Evolutionary conservation across 2,797 vertebrate species (phyloP).

Genomic region (Scolopax bukidnonensis): DNA sequence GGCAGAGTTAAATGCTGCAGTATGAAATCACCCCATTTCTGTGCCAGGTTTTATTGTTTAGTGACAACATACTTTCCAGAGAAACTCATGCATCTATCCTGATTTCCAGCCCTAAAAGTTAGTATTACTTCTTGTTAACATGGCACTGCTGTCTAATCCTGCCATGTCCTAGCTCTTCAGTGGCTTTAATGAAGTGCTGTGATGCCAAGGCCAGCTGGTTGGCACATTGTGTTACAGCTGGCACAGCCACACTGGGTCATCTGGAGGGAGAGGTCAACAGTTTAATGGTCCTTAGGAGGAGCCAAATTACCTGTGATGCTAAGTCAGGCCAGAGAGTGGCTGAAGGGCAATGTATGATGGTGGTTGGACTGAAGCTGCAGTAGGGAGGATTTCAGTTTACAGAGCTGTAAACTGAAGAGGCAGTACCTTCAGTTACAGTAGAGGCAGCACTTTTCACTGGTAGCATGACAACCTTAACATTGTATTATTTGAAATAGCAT

Average conservation of each 20-base stretch:
- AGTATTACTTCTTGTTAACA: not conserved
- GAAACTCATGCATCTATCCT: not conserved
- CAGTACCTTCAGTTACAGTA: no score
- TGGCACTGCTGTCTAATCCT: not conserved
- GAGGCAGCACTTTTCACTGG: not conserved
- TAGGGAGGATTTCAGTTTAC: not conserved
- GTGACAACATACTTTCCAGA: not conserved
- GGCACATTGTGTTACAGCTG: not conserved
- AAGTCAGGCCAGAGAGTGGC: not conserved
- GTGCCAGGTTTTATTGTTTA: not conserved
- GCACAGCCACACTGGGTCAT: not conserved
- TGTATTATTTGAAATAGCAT: not conserved
- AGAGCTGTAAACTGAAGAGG: not conserved
- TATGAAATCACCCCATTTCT: not conserved
- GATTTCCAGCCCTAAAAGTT: not conserved
- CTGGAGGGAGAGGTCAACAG: slow-evolving; percentile 3
- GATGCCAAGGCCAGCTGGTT: slow-evolving; percentile 31
- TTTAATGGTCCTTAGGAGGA: slow-evolving; percentile 10
- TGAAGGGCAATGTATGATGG: not conserved
- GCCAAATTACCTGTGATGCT: not conserved
- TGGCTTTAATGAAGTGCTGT: not conserved
- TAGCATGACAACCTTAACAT: not conserved
- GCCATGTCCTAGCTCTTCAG: not conserved
- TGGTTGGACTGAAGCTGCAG: not conserved
- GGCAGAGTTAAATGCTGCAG: not conserved